Conservation (phyloP, 2,113 vertebrate genomes). For the Zosterops lateralis region DNA sequence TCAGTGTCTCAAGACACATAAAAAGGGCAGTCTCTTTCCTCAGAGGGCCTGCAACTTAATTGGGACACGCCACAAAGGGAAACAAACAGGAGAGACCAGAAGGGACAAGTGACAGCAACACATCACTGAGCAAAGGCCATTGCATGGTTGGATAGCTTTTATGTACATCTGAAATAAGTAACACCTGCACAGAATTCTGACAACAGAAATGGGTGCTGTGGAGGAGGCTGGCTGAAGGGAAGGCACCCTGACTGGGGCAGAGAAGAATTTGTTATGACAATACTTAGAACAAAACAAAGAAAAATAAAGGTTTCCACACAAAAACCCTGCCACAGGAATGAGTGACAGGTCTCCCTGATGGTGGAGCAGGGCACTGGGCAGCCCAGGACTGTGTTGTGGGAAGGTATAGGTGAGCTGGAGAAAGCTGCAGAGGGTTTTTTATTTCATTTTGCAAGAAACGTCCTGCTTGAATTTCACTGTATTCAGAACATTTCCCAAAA, state of each 20-base stretch:
- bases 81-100: neutral
- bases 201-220: neutral
- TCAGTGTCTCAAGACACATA: neutral
- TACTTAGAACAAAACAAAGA: neutral
- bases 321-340: neutral
- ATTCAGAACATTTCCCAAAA: constrained; percentile 33
- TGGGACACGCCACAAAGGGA: neutral
- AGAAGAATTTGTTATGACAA: neutral
- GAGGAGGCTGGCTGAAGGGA: neutral
- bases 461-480: neutral
- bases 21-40: neutral
- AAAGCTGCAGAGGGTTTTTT: neutral
- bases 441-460: neutral
- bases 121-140: neutral
- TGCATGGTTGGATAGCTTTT: neutral
- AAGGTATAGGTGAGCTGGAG: neutral
- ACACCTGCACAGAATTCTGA: neutral
- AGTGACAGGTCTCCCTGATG: neutral
- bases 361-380: neutral
- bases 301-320: neutral
- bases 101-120: neutral
- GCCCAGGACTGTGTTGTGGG: neutral
- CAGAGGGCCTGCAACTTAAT: neutral
- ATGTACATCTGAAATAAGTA: neutral
- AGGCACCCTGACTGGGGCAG: neutral